These are phyloP conservation scores for Stigmatopora argus DNA, from an alignment of 2,113 vertebrate genomes.

Conservation along the genomic window DNA sequence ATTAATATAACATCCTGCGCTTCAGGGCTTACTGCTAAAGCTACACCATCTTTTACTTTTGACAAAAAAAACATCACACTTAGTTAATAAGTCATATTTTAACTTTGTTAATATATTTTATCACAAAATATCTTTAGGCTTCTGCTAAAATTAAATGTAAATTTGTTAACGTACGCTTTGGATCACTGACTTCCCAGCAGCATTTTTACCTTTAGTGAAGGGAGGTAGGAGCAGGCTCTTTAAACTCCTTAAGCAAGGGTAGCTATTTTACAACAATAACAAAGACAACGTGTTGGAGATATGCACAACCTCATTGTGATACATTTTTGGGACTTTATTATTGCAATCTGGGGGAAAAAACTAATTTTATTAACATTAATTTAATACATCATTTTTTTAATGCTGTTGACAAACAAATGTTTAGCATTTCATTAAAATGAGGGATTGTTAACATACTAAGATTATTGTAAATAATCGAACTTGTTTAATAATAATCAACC, in stretches of 20 bases:
- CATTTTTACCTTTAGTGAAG: constrained; percentile 47
- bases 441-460: background rate
- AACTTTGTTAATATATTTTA: constrained; percentile 71
- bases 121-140: constrained; percentile 75
- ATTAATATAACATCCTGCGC: constrained; percentile 80
- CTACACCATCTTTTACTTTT: constrained; percentile 73
- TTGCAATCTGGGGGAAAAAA: too few species aligned
- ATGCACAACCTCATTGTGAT: constrained; percentile 10
- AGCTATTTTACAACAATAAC: constrained; percentile 35
- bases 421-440: background rate
- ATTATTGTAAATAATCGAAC: background rate
- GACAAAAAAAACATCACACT: constrained; percentile 65
- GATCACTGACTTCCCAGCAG: constrained; percentile 66
- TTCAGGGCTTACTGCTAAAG: constrained; percentile 67
- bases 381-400: background rate
- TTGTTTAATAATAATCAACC: constrained; percentile 1
- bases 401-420: background rate
- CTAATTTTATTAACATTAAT: background rate
- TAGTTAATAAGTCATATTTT: constrained; percentile 71
- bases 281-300: constrained; percentile 8
- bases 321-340: background rate
- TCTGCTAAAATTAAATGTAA: constrained; percentile 73
- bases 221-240: constrained; percentile 28
- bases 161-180: constrained; percentile 75
- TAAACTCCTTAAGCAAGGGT: constrained; percentile 50